Percentiles rank a stretch among this genome's conserved stretches.
Evolutionary conservation across 2,797 vertebrate genomes (phyloP).

Genomic region (Myotis planiceps): DNA sequence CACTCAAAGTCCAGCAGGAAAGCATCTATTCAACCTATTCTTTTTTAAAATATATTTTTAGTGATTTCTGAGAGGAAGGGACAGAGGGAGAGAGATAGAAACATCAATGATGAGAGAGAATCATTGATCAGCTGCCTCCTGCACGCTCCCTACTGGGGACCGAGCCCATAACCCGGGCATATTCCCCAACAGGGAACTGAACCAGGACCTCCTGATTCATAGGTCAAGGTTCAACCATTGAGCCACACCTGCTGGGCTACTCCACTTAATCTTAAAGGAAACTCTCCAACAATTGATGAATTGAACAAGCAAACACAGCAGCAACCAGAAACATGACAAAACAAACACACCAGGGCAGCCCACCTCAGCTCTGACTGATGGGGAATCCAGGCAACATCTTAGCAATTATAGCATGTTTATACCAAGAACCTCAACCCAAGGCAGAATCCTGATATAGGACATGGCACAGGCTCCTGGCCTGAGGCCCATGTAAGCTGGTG

Average conservation of each 20-base stretch:
- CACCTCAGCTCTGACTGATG: not conserved
- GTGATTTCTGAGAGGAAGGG: too few relatives aligned
- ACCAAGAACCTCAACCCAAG: not conserved
- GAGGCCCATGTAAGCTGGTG: conserved; percentile 7
- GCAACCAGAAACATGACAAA: not conserved
- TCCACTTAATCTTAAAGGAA: not conserved
- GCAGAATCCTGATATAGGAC: rapidly evolving
- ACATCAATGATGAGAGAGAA: too few relatives aligned
- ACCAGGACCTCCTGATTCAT: too few relatives aligned
- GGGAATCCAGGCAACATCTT: not conserved
- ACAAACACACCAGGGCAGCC: not conserved
- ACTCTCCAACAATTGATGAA: not conserved
- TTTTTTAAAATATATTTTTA: not conserved
- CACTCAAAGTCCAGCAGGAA: not conserved
- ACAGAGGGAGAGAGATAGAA: too few relatives aligned
- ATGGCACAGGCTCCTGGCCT: not conserved
- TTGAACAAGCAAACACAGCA: not conserved
- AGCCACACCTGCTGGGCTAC: not conserved
- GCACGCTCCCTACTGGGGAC: too few relatives aligned
- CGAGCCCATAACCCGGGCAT: too few relatives aligned
- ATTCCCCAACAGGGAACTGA: too few relatives aligned
- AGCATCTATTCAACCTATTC: not conserved
- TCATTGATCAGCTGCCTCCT: too few relatives aligned
- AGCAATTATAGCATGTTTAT: not conserved
- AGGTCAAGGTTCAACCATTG: too few relatives aligned